Percentiles rank a stretch among this genome's conserved stretches.
Evolutionary conservation across 92 coral and sea anemone genomes (phyloP).

Genomic region (Isaurus tuberculatus): DNA sequence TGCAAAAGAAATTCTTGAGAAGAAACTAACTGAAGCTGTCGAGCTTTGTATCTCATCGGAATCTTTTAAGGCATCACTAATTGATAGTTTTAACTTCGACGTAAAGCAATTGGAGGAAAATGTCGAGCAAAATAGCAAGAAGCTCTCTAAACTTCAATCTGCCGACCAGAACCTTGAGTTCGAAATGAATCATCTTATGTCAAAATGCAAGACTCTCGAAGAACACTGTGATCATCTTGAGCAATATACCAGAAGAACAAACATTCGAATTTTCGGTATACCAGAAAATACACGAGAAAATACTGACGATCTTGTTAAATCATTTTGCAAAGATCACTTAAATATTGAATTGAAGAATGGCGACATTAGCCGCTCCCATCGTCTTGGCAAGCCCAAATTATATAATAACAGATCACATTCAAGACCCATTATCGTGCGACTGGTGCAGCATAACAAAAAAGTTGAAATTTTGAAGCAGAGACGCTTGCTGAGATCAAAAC

Average conservation of each 20-base stretch:
- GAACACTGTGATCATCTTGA: background rate
- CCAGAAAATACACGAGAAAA: slow-evolving; percentile 4
- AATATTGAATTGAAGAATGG: slow-evolving; percentile 1
- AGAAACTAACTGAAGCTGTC: background rate
- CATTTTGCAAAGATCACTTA: background rate
- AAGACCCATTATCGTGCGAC: slow-evolving; percentile 36
- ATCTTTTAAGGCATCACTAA: background rate
- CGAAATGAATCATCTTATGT: background rate
- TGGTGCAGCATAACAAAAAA: slow-evolving; percentile 36
- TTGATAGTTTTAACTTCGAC: background rate
- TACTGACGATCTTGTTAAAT: background rate
- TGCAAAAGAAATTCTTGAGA: background rate
- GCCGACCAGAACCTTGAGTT: background rate
- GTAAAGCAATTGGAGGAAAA: background rate
- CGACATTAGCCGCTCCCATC: slow-evolving; percentile 37
- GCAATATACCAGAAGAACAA: slow-evolving; percentile 32
- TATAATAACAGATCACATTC: slow-evolving; percentile 10
- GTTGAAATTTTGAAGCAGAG: background rate
- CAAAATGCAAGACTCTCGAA: background rate
- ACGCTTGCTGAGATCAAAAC: slow-evolving; percentile 19
- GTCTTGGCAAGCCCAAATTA: slow-evolving; percentile 25
- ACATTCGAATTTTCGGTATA: slow-evolving; percentile 26
- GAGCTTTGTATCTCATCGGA: background rate
- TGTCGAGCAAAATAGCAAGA: background rate
- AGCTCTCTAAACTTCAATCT: background rate